Conservation (phyloP, 2,888 invertebrate genomes). For the Rhyacophila evoluta region DNA sequence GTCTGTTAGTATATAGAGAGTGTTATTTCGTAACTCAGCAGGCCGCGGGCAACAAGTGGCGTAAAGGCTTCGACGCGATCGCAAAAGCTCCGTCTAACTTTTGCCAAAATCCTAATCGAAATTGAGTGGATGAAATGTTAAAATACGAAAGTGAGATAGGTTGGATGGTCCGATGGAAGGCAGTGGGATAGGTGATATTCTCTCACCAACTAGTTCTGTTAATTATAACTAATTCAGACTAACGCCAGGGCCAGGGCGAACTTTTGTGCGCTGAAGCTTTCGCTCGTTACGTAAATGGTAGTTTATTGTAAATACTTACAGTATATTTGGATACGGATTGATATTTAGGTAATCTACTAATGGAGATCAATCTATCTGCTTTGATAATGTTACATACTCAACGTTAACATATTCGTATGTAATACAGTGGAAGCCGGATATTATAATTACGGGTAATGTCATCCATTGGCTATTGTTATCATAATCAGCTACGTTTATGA, state of each 20-base stretch:
- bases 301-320: neutral
- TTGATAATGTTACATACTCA: too few species aligned
- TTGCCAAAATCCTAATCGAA: slow-evolving; percentile 39
- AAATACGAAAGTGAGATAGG: neutral
- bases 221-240: neutral
- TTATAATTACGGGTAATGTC: too few species aligned
- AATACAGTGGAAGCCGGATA: too few species aligned
- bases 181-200: neutral
- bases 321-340: neutral
- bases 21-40: neutral
- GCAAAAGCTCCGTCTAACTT: slow-evolving; percentile 11
- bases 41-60: slow-evolving; percentile 36
- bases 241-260: neutral
- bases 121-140: slow-evolving; percentile 30
- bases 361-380: too few species aligned
- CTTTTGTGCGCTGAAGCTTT: neutral
- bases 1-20: neutral
- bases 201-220: neutral
- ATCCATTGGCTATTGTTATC: too few species aligned
- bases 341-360: neutral
- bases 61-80: slow-evolving; percentile 23
- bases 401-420: too few species aligned
- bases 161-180: neutral
- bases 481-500: too few species aligned
- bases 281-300: neutral